phyloP scores from a whole-genome alignment of 2,888 invertebrate genomes.

The Drosophila bunnanda region DNA sequence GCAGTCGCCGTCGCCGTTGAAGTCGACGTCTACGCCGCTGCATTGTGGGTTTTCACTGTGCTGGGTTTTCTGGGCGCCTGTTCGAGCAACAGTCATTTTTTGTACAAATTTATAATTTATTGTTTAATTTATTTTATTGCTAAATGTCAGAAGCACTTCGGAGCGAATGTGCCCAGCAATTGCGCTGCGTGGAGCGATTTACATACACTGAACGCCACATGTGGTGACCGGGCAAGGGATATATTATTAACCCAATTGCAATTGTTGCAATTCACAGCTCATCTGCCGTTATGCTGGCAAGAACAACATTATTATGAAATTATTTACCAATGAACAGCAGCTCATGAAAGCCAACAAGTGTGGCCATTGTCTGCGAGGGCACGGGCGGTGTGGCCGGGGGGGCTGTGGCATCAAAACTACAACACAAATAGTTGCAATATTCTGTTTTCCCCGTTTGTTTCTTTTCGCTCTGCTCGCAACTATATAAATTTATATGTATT shows the following conservation, averaged over 20 bases:
- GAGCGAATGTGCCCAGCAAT: constrained; percentile 3
- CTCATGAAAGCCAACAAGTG: constrained; percentile 74
- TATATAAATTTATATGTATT: constrained; percentile 38
- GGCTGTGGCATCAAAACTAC: constrained; percentile 57
- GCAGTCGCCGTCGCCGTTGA: constrained; percentile 14
- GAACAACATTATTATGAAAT: constrained; percentile 81
- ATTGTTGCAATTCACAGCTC: constrained; percentile 75
- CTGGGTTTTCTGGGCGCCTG: constrained; percentile 68
- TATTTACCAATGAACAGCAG: constrained; percentile 80
- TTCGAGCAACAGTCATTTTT: constrained; percentile 77
- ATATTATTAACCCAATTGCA: constrained; percentile 75
- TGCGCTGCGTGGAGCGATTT: constrained; percentile 15
- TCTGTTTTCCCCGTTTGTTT: constrained; percentile 42
- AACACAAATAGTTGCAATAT: constrained; percentile 69
- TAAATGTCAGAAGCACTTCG: constrained; percentile 56
- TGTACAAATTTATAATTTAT: constrained; percentile 82
- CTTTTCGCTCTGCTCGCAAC: constrained; percentile 44
- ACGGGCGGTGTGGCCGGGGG: neutral
- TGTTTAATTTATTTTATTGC: constrained; percentile 81
- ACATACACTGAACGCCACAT: constrained; percentile 23
- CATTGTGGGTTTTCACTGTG: constrained; percentile 11
- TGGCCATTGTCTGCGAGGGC: constrained; percentile 38
- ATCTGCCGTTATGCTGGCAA: constrained; percentile 71
- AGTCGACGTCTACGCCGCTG: constrained; percentile 12
- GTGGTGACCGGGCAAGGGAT: constrained; percentile 30